Percentiles rank a stretch among this genome's conserved stretches.
phyloP scores from a whole-genome alignment of 1,140 invertebrate species.

The Macrosteles quadrilineatus region DNA sequence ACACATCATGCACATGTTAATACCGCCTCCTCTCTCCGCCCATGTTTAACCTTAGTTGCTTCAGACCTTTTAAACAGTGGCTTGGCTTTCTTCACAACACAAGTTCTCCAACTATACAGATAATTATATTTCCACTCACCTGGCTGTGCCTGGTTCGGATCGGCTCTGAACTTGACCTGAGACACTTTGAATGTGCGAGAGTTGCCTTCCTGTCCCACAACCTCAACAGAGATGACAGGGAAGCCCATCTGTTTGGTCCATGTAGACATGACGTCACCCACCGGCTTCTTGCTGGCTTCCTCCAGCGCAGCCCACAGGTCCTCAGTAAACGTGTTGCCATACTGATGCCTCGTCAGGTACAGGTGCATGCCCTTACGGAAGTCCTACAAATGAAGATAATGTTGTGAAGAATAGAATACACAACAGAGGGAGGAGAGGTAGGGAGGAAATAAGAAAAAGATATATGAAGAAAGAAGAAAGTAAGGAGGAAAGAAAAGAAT shows the following conservation, averaged over 20 bases:
- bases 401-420: no score
- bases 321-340: conserved; percentile 90
- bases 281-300: conserved; percentile 88
- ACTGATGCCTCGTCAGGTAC: conserved; percentile 88
- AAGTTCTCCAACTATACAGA: no score
- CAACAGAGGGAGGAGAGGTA: no score
- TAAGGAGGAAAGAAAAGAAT: no score
- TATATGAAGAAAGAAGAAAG: no score
- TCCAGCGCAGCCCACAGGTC: conserved; percentile 92
- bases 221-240: conserved; percentile 62
- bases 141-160: conserved; percentile 1
- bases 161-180: conserved; percentile 87
- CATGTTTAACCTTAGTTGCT: no score
- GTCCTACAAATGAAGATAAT: conserved; percentile 59
- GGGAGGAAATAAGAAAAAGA: no score
- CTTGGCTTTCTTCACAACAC: no score
- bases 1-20: no score
- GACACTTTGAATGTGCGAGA: conserved; percentile 69
- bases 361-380: conserved; percentile 95
- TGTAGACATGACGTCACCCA: conserved; percentile 88
- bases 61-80: no score
- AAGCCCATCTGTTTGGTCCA: conserved; percentile 96
- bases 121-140: no score
- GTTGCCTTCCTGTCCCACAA: conserved; percentile 46
- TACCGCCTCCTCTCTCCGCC: no score